phyloP scores from a whole-genome alignment of 2,797 vertebrate species.

The Pantherophis vulpinus region DNA sequence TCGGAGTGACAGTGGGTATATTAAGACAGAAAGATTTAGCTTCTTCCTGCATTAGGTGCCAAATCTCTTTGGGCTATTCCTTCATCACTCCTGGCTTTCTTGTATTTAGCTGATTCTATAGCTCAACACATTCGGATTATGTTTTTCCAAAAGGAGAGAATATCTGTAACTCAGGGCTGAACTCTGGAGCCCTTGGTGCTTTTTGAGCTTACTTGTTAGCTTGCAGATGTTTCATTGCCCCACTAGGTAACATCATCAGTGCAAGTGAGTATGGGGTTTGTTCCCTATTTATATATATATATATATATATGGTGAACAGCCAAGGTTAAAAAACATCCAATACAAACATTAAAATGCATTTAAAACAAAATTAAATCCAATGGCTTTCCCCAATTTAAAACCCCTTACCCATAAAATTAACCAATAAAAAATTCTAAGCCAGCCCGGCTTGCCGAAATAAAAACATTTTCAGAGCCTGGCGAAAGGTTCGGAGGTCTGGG shows the following conservation, averaged over 20 bases:
- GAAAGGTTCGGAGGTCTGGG: too few relatives aligned
- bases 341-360: too few relatives aligned
- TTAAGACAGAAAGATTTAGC: background rate
- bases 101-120: background rate
- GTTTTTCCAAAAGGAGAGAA: background rate
- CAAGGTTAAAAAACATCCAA: too few relatives aligned
- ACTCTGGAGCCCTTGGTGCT: background rate
- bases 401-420: too few relatives aligned
- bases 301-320: too few relatives aligned
- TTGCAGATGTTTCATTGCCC: background rate
- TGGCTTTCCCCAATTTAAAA: too few relatives aligned
- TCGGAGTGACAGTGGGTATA: background rate
- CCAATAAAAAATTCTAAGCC: too few relatives aligned
- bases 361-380: too few relatives aligned
- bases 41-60: background rate
- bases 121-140: background rate
- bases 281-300: background rate
- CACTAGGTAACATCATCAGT: background rate
- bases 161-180: background rate
- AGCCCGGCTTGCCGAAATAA: too few relatives aligned
- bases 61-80: background rate
- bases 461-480: too few relatives aligned
- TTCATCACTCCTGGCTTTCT: background rate
- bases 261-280: background rate
- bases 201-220: background rate